Conservation (phyloP, 2,797 vertebrate species). For the Jordanella pulchra region DNA sequence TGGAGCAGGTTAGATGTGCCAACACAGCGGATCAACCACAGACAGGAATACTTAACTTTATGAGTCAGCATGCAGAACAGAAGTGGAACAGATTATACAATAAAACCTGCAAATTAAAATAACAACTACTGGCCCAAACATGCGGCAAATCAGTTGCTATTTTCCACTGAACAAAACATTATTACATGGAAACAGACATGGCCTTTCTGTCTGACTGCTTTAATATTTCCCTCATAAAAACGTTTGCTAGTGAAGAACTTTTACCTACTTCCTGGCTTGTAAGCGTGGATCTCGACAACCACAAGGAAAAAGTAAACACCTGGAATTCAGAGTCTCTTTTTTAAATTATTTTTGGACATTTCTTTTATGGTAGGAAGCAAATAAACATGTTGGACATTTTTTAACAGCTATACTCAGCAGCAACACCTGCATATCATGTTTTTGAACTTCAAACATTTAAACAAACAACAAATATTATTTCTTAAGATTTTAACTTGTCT, state of each 20-base stretch:
- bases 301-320: neutral
- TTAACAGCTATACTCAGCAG: no score
- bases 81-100: slow-evolving; percentile 16
- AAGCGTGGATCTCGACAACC: neutral
- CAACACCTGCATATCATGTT: no score
- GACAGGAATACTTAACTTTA: slow-evolving; percentile 46
- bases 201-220: neutral
- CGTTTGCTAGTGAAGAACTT: neutral
- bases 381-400: no score
- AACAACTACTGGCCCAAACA: neutral
- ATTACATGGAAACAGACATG: neutral
- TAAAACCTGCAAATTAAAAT: slow-evolving; percentile 16
- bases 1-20: slow-evolving; percentile 58
- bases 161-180: neutral
- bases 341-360: neutral
- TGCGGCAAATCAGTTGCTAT: neutral
- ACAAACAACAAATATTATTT: no score
- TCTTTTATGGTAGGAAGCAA: no score
- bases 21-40: slow-evolving; percentile 45
- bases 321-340: neutral
- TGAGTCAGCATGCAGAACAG: slow-evolving; percentile 25
- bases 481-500: no score
- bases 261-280: neutral
- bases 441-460: no score
- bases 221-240: neutral